Base-by-base conservation (phyloP, 1,140 invertebrate species). In the Zaprionus africanus region DNA sequence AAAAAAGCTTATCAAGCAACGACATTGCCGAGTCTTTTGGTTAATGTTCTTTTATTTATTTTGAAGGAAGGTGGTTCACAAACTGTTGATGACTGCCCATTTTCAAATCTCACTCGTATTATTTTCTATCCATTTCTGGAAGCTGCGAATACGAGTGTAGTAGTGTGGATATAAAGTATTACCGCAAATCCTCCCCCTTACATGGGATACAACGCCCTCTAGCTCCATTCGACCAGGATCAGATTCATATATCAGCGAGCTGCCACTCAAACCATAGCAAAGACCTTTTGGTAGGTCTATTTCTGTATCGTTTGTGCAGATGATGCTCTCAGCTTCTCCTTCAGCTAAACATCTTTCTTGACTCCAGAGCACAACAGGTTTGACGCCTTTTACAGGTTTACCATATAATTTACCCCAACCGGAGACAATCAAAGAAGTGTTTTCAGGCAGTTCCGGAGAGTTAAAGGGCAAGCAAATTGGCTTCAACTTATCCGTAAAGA, bases 141-240 rank as follows among this genome's bases (percentile, higher is more conserved):
- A 43, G 15, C 38, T 43, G 38, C 38, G 38, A 6, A 41, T 5
- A 6, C 15, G 1, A 41, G 15, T 41, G 5, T 6, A 41, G 13
- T 41, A 41, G 2, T 5, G 6, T n/a, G 15, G 38, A 1, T 0
- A 0, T 2, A 5, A 0, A 2, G 5, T 2, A n/a, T 0, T n/a
- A 6, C 2, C 7, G 15, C 38, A 41, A 28, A 1, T 0, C 3
- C 5, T 0, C 5, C 15, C 28, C 1, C 0, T 41, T 0, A 0
- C 1, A 41, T n/a, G 4, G 5, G 38, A 41, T 41, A 41, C 15
- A 41, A 41, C 2, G 5, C 38, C 38, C 38, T n/a, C 38, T n/a
- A 41, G 5, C 5, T 2, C 15, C 38, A 41, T 41, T n/a, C 15
- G 38, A 41, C 15, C 15, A 5, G 38, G 1, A 2, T n/a, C 38